phyloP scores from a whole-genome alignment of 1,140 invertebrate genomes.

The Phymastichus coffea region DNA sequence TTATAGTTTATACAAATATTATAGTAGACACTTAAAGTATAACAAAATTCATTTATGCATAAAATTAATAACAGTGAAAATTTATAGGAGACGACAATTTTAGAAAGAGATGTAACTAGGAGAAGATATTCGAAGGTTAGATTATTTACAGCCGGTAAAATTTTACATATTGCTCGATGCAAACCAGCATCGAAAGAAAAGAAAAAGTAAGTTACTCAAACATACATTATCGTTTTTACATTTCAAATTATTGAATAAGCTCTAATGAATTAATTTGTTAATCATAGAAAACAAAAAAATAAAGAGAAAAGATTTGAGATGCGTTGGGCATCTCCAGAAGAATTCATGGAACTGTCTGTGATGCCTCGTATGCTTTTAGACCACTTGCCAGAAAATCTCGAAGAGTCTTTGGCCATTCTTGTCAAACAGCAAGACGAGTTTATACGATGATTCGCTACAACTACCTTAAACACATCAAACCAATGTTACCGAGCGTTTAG shows the following conservation, averaged over 20 bases:
- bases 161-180: conserved; percentile 69
- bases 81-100: conserved; percentile 63
- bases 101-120: conserved; percentile 66
- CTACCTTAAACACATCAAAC: not conserved
- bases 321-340: conserved; percentile 73
- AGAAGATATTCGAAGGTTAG: conserved; percentile 68
- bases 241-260: not conserved
- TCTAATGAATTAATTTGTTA: not conserved
- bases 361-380: conserved; percentile 77
- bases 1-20: no score
- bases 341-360: conserved; percentile 72
- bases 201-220: conserved; percentile 31
- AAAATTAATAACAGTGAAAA: no score
- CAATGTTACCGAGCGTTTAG: not conserved
- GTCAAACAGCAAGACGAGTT: conserved; percentile 51
- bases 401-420: conserved; percentile 65
- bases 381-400: conserved; percentile 72
- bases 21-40: no score
- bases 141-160: conserved; percentile 70
- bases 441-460: conserved; percentile 37
- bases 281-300: conserved; percentile 36
- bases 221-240: not conserved
- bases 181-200: conserved; percentile 49
- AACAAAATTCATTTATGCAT: no score
- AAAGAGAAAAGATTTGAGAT: conserved; percentile 63